Percentiles rank a stretch among this genome's conserved stretches.
These are phyloP conservation scores for Anorthoa munda DNA, from an alignment of 2,888 invertebrate genomes.

Conservation along the genomic window DNA sequence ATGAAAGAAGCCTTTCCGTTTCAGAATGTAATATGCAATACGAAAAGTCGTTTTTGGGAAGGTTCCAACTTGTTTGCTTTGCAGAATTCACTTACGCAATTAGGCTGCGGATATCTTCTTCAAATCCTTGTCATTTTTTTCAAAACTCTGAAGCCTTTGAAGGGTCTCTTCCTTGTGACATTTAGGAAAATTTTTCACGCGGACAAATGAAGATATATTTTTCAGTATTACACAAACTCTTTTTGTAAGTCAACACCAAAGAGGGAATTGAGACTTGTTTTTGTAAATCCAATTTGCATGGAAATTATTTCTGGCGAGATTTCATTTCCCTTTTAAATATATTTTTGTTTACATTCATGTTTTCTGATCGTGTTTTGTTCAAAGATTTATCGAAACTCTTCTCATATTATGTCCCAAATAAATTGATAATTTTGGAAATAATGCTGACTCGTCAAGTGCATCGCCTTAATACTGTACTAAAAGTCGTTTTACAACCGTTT, in stretches of 20 bases:
- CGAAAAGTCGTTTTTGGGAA: too few relatives aligned
- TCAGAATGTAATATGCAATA: too few relatives aligned
- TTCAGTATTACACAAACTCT: background rate
- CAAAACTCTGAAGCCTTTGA: constrained; percentile 1
- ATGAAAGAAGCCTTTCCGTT: too few relatives aligned
- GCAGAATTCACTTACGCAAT: too few relatives aligned
- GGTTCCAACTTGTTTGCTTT: too few relatives aligned
- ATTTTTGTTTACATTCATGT: constrained; percentile 13
- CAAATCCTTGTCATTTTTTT: constrained; percentile 2
- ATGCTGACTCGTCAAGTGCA: too few relatives aligned
- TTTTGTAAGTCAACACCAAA: constrained; percentile 13
- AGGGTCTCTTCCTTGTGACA: constrained; percentile 1
- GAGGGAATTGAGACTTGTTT: constrained; percentile 6
- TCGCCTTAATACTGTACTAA: too few relatives aligned
- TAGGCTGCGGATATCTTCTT: too few relatives aligned
- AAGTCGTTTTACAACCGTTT: too few relatives aligned
- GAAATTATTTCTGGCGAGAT: constrained; percentile 21
- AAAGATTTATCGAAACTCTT: background rate
- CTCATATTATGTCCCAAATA: too few relatives aligned
- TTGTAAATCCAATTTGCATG: constrained; percentile 35
- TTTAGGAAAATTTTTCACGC: constrained; percentile 8
- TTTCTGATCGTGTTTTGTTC: background rate
- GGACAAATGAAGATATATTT: constrained; percentile 19
- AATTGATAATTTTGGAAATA: too few relatives aligned
- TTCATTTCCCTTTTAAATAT: constrained; percentile 7